These are phyloP conservation scores for Cantharis rufa DNA, from an alignment of 2,888 invertebrate species.

Conservation along the genomic window DNA sequence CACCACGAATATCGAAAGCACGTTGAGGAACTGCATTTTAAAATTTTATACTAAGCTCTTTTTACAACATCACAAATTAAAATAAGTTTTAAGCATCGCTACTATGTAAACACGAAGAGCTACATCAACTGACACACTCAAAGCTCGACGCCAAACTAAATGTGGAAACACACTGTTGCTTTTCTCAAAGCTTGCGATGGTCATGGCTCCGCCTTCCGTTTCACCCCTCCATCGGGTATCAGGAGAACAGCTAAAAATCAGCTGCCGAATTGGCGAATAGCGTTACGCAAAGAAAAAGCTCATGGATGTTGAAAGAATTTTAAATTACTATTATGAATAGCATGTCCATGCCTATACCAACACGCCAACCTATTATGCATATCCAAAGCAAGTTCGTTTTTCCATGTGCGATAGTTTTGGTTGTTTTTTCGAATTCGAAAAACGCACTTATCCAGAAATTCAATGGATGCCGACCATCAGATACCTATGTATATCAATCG, in stretches of 20 bases:
- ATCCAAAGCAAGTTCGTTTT: neutral
- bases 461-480: neutral
- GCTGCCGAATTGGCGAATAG: conserved; percentile 31
- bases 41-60: neutral
- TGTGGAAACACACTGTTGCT: conserved; percentile 35
- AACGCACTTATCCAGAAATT: neutral
- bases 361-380: neutral
- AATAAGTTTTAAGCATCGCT: neutral
- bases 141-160: conserved; percentile 22
- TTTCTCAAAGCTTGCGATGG: conserved; percentile 43
- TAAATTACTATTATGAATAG: conserved; percentile 19
- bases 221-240: conserved; percentile 44
- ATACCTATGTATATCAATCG: too few relatives aligned
- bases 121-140: conserved; percentile 19
- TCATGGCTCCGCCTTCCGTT: conserved; percentile 48
- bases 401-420: neutral
- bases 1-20: conserved; percentile 19
- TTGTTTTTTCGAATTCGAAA: neutral
- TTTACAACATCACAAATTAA: conserved; percentile 7
- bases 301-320: conserved; percentile 16
- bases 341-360: conserved; percentile 13
- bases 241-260: conserved; percentile 41
- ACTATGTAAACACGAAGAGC: neutral
- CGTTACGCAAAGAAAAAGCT: conserved; percentile 22
- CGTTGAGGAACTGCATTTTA: neutral